Base-by-base conservation (phyloP, 2,888 invertebrate genomes). In the Dione vanillae region DNA sequence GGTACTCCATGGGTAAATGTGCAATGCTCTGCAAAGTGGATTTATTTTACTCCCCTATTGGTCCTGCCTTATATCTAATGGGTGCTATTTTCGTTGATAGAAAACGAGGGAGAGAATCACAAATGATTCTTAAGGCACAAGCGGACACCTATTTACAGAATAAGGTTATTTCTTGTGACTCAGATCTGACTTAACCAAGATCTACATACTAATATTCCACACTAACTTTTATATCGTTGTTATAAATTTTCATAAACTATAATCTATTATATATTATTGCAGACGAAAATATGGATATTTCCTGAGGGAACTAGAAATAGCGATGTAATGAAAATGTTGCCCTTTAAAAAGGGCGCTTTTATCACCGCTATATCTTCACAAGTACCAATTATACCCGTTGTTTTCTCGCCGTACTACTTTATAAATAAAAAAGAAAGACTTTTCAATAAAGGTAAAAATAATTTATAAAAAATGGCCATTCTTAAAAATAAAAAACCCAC, bases 311-410 rank as follows among this genome's bases (percentile, higher is more conserved):
- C 96, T 0, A 87, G 96, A 68, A 94, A 94, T 77, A 88, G 84
- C 70, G 85, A 88, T 70, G 84, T 79, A 47, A 83, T 82, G 73
- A 92, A 92, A 67, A 82, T 96, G 77, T 85, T 95, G 67, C 94
- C 95, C 0, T 96, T 96, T 84, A 96, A 96, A 83, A 96, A 95
- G 79, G 96, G 96, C 3, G 96, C 96, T 0, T 96, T 96, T 85
- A 45, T 35, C 35, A 93, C 96, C 74, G 96, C 96, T 1, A 94
- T 96, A 59, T 94, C 95, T 58, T 95, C 95, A 12, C 95, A 95
- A 90, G 94, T 95, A 47, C 96, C 96, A 8, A 94, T 96, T 72
- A 91, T 96, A 69, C 96, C 96, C 1, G 94, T 96, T 10, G 95
- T 96, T 0, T 94, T 94, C 82, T 96, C 96, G 16, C 95, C 95